Conservation (phyloP, 2,113 vertebrate species). For the Sardina pilchardus region DNA sequence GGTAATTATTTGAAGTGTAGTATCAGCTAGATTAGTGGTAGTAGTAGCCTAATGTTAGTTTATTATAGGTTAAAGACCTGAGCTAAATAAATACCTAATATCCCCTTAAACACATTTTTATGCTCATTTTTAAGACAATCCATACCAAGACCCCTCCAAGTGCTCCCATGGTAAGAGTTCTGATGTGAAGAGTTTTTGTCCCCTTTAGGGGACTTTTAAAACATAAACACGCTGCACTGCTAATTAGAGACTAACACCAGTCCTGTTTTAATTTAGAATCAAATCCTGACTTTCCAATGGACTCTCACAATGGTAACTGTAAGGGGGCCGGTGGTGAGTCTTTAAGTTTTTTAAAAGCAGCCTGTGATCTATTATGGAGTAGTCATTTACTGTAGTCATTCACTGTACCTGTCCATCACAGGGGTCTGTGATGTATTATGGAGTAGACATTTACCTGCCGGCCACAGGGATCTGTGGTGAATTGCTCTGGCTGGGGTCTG, state of each 20-base stretch:
- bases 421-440: neutral
- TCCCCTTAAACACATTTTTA: neutral
- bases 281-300: conserved; percentile 87
- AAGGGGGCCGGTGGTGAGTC: conserved; percentile 76
- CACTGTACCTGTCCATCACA: neutral
- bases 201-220: neutral
- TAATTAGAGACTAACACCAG: conserved; percentile 17
- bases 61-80: neutral
- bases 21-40: neutral
- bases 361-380: neutral
- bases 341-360: neutral
- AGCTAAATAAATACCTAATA: neutral
- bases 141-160: conserved; percentile 67
- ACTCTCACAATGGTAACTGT: conserved; percentile 88
- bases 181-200: neutral
- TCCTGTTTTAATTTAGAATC: conserved; percentile 56
- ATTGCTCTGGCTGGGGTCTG: neutral
- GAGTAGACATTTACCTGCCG: neutral
- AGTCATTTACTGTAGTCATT: neutral
- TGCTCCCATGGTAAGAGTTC: conserved; percentile 69
- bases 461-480: neutral
- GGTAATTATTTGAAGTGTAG: conserved; percentile 69
- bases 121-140: conserved; percentile 61
- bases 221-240: neutral
- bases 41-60: neutral